Base-by-base conservation (phyloP, 2,797 vertebrate genomes). In the Rallus crepitans region DNA sequence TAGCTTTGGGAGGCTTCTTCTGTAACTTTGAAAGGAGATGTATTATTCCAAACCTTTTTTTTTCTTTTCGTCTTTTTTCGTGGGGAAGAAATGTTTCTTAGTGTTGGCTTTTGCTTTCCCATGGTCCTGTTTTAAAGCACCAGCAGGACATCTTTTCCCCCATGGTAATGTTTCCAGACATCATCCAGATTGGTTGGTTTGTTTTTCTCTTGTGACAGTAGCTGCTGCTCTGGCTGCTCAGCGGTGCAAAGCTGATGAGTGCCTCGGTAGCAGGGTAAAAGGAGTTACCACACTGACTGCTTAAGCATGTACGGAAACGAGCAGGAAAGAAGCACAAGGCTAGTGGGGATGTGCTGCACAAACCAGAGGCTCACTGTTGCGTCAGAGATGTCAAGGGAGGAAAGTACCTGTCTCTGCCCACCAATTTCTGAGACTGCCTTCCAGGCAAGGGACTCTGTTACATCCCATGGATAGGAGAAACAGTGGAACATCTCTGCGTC, bases 221-320 rank as follows among this genome's bases (percentile, higher is more conserved):
- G 75, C 42, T 77, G 85, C 89, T 86, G 63, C 68, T 71, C 37
- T 31, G 87, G 77, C 85, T 84, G 48, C 92, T 89, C 95, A 90
- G 94, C 82, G 87, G 80, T 82, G 65, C 81, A 81, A 81, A 94
- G 85, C 2, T 18, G 33, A 69, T 65, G n/a, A n/a, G 2, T 11
- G 66, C 60, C 89, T 63, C 16, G 1, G 50, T 35, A 69, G 52
- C 42, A 42, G 42, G 53, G 86, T 64, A 55, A 79, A 95, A 77
- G 9, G 10, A 87, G 30, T 59, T 85, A 71, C 64, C 15, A 11
- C 35, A 39, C 37, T 56, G 90, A 64, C n/a, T 66, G 30, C 78
- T 83, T 82, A n/a, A 90, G 64, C 18, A 37, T 52, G 21, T 7
- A 35, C 37, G 25, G 48, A 72, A 95, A 66, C 19, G 40, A 61